Percentiles rank a stretch among this genome's conserved stretches.
Evolutionary conservation across 2,888 invertebrate species (phyloP).

Genomic region (Listrodromus nycthemerus): DNA sequence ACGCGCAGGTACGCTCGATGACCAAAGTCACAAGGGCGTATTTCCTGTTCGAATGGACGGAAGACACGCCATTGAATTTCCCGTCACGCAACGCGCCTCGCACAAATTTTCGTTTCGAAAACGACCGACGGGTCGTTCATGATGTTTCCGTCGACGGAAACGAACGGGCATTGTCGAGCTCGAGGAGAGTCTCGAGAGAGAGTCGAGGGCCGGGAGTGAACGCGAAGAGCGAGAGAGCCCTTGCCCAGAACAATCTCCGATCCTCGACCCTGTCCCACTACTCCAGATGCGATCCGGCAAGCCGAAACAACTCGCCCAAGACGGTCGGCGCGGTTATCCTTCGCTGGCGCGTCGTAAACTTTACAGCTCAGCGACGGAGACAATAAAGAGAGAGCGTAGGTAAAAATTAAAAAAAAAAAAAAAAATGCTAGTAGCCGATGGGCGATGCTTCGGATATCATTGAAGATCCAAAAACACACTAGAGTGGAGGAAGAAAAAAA

Average conservation of each 20-base stretch:
- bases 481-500: not conserved
- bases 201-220: conserved; percentile 63
- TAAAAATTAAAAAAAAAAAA: conserved; percentile 54
- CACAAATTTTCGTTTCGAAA: too few relatives aligned
- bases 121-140: conserved; percentile 18
- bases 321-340: not conserved
- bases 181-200: conserved; percentile 29
- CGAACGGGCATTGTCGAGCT: conserved; percentile 45
- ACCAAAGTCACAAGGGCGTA: too few relatives aligned
- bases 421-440: conserved; percentile 15
- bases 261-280: conserved; percentile 68
- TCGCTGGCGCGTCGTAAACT: conserved; percentile 65
- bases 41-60: too few relatives aligned
- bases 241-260: conserved; percentile 43
- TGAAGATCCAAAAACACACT: not conserved
- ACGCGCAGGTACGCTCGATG: too few relatives aligned
- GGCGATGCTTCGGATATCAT: conserved; percentile 20
- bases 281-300: conserved; percentile 68
- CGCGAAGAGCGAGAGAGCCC: conserved; percentile 60
- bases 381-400: conserved; percentile 66
- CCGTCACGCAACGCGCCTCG: too few relatives aligned
- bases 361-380: conserved; percentile 68
- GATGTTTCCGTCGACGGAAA: conserved; percentile 33
- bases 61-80: too few relatives aligned
- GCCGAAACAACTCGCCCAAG: conserved; percentile 67